A percentile compares a stretch with the other conserved stretches of the same genome.
phyloP scores from a whole-genome alignment of 2,888 invertebrate genomes.

The Acrobasis repandana region DNA sequence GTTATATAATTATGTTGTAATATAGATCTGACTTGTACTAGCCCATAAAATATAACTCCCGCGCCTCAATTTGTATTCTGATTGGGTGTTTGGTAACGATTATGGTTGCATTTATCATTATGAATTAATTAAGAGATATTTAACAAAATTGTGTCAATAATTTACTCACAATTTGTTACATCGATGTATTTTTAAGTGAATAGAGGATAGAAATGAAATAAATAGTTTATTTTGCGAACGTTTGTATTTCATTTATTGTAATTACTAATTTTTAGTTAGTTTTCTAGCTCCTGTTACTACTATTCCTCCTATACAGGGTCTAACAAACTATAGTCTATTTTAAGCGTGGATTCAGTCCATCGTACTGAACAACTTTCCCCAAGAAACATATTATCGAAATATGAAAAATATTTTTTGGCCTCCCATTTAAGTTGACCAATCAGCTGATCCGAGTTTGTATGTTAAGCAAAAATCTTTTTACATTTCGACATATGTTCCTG shows the following conservation, averaged over 20 bases:
- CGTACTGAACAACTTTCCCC: no score
- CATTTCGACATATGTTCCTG: no score
- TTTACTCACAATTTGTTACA: conserved; percentile 72
- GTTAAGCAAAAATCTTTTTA: no score
- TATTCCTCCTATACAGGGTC: no score
- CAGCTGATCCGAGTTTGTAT: no score
- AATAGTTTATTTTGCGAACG: conserved; percentile 71
- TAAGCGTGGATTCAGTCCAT: no score
- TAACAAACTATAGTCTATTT: no score
- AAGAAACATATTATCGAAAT: no score
- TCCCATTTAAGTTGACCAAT: no score
- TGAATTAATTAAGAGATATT: conserved; percentile 51
- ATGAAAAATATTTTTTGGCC: no score
- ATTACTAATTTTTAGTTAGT: no score
- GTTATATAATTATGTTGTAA: not conserved
- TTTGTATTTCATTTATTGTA: conserved; percentile 37
- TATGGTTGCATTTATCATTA: conserved; percentile 69
- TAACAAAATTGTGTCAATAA: conserved; percentile 63
- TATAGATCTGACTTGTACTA: not conserved
- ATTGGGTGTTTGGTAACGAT: conserved; percentile 39
- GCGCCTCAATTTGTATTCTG: conserved; percentile 36
- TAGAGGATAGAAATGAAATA: conserved; percentile 61
- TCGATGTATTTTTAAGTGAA: conserved; percentile 72
- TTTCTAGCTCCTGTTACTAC: no score
- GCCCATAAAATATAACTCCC: not conserved